Evolutionary conservation across 2,113 vertebrate genomes (phyloP), one percentile per base, ranked within the genome.

Genomic region (Mesitornis unicolor): DNA sequence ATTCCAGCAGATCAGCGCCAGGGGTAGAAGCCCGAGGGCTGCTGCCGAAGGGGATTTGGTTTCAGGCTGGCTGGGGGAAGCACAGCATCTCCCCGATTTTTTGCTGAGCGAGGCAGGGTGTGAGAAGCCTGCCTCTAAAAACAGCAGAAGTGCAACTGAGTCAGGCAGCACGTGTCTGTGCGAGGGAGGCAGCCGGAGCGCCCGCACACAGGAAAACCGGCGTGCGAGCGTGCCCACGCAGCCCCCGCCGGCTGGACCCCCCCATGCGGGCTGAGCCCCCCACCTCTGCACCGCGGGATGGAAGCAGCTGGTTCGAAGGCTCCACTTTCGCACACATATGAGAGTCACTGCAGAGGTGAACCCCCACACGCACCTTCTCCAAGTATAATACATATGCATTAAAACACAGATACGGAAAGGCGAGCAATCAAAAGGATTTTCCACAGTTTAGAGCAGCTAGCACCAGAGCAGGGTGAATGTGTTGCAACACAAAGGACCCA

Each of bases 241-340:
- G 84, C 64, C 67, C 61, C 84, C 48, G 6, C 60, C 11, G 38
- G 47, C 29, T n/a, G 0, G 22, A 1, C 43, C 11, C 64, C 71
- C 61, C 68, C 8, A 1, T 1, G 8, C 60, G n/a, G 60, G 67
- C 67, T 61, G 80, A 22, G 80, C 33, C 74, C 68, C 57, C 64
- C 13, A 8, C 4, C 67, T n/a, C 71, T n/a, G 61, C 3, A 0
- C 51, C 6, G 61, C 8, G 1, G 96, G 65, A 79, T 2, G 2
- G 87, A 89, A 97, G 93, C 95, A 96, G 96, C 95, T 95, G 92
- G 94, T 56, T 91, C 4, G 87, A 93, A 88, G 93, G 79, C 96
- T 97, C 80, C 33, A 20, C 85, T 90, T 96, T 97, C 93, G 79
- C 28, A 87, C 95, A 87, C 90, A 25, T 68, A 68, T 95, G 95